Percentiles rank a stretch among this genome's conserved stretches.
Conservation (phyloP, 2,888 invertebrate genomes). For the Spialia ferax region DNA sequence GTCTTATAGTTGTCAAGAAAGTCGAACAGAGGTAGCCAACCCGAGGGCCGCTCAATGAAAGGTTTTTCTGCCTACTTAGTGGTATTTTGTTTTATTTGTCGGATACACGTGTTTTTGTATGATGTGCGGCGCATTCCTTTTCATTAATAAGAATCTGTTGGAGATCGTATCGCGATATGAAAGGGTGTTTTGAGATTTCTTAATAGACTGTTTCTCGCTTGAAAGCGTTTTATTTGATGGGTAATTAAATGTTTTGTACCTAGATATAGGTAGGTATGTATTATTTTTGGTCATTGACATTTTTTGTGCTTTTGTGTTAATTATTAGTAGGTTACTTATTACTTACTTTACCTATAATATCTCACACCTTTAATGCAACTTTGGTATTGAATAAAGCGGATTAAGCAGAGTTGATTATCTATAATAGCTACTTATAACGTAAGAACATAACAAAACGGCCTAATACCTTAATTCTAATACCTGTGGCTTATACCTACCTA, state of each 20-base stretch:
- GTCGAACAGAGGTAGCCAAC: conserved; percentile 47
- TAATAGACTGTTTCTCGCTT: conserved; percentile 68
- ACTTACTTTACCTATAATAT: too few relatives aligned
- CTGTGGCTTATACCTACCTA: too few relatives aligned
- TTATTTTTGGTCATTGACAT: background rate
- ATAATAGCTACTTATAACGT: too few relatives aligned
- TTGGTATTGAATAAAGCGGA: too few relatives aligned
- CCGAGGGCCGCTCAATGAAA: conserved; percentile 49
- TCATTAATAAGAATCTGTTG: conserved; percentile 68
- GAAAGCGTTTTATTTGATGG: conserved; percentile 57
- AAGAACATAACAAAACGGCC: too few relatives aligned
- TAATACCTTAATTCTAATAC: too few relatives aligned
- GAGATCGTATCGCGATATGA: conserved; percentile 75
- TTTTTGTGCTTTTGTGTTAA: background rate
- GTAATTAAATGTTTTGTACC: conserved; percentile 65
- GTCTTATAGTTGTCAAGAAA: background rate
- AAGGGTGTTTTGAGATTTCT: conserved; percentile 75
- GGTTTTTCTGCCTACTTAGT: conserved; percentile 70
- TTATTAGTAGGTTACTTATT: too few relatives aligned
- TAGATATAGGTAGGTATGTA: conserved; percentile 4
- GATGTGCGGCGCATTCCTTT: conserved; percentile 73
- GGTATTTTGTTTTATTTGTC: conserved; percentile 81
- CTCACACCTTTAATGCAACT: too few relatives aligned
- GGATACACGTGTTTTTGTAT: conserved; percentile 73
- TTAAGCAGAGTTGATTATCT: too few relatives aligned